A percentile compares a stretch with the other conserved stretches of the same genome.
Conservation (phyloP, 92 coral and sea anemone species). For the Bergia puertoricense region DNA sequence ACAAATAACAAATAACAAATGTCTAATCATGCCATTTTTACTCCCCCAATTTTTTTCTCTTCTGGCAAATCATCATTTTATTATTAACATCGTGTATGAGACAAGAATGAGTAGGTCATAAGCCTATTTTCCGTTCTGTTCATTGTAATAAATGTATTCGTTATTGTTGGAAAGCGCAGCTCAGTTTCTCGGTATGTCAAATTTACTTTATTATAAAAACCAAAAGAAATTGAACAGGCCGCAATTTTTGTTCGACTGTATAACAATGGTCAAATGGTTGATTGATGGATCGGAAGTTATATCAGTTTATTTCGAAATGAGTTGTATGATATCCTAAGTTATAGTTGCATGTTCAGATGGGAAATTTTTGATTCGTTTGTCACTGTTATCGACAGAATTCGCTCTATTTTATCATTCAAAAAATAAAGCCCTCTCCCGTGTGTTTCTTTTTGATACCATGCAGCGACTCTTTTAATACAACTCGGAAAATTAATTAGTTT, state of each 20-base stretch:
- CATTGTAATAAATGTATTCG: neutral
- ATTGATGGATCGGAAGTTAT: conserved; percentile 14
- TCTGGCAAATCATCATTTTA: neutral
- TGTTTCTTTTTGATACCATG: neutral
- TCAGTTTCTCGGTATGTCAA: neutral
- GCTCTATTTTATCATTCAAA: neutral
- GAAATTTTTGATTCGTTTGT: neutral
- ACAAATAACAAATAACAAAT: too few species aligned
- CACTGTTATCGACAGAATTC: neutral
- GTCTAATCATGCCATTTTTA: too few species aligned
- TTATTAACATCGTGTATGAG: neutral
- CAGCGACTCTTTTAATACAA: neutral
- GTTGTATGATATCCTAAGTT: neutral
- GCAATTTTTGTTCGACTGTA: neutral
- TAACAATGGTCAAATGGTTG: neutral
- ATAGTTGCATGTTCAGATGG: neutral
- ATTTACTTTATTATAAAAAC: neutral
- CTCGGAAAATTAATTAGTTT: neutral
- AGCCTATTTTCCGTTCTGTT: neutral
- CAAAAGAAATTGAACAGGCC: neutral
- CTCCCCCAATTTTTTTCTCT: neutral
- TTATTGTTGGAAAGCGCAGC: neutral
- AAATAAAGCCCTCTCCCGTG: neutral
- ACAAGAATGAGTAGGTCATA: neutral
- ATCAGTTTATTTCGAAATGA: neutral